phyloP scores from a whole-genome alignment of 2,113 vertebrate genomes.

The Trichechus manatus region DNA sequence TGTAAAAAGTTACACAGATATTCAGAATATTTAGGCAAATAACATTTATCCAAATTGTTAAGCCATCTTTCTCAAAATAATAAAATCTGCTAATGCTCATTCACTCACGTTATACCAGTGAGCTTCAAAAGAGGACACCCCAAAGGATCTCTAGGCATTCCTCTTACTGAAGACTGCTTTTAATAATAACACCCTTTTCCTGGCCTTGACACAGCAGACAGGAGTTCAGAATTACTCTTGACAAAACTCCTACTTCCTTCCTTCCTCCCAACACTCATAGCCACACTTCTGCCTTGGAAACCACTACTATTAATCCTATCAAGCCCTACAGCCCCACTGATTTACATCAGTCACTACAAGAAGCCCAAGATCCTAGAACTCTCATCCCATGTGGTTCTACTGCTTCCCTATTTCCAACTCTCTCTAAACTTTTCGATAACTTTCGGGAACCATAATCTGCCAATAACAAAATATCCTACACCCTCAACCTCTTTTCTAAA shows the following conservation, averaged over 20 bases:
- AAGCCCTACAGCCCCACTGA: not conserved
- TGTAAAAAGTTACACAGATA: conserved; percentile 20
- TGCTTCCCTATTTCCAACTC: not conserved
- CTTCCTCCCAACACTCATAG: not conserved
- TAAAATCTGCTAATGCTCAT: not conserved
- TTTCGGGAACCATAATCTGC: not conserved
- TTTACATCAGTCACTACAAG: not conserved
- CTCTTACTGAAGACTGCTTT: conserved; percentile 24
- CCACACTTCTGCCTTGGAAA: not conserved
- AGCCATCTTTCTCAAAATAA: conserved; percentile 30
- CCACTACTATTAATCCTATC: not conserved
- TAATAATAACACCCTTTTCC: conserved; percentile 24
- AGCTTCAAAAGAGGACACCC: conserved; percentile 29
- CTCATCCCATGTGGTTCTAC: not conserved
- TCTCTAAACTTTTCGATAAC: not conserved
- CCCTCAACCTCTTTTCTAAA: not conserved
- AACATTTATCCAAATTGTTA: not conserved
- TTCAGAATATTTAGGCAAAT: conserved; percentile 19
- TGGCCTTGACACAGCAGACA: not conserved
- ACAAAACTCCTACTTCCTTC: conserved; percentile 1
- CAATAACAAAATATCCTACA: not conserved
- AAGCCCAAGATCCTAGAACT: not conserved
- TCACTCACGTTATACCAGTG: not conserved
- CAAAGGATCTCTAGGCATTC: conserved; percentile 8
- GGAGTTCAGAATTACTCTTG: not conserved